Base-by-base conservation (phyloP, 2,113 vertebrate genomes). In the Spea bombifrons region DNA sequence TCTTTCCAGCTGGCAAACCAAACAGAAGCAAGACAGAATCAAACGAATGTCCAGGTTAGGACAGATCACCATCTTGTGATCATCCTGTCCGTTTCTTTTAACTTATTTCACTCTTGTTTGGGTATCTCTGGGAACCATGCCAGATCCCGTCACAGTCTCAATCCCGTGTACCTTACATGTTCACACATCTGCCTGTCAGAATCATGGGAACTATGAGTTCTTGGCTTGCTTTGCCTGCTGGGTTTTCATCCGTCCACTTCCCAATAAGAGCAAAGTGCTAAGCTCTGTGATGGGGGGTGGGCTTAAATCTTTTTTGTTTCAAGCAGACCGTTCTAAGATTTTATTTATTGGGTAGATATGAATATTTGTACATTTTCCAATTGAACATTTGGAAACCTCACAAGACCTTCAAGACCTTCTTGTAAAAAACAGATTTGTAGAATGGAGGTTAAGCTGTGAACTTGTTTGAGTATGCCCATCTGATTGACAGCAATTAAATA, bases 141-240 rank as follows among this genome's bases (percentile, higher is more conserved):
- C 76, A 73, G 76, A 73, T 79, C 69, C 49, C 76, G 73, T 49
- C 70, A 55, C 61, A 43, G 57, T 73, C n/a, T 73, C 52, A 73
- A 52, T 79, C 49, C 76, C 65, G 69, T 55, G 63, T 79, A 79
- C 70, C 76, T 79, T 53, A 66, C 76, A 79, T 44, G 9, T 47
- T 79, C 69, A 79, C 76, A 79, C 70, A 49, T 72, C 76, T 73
- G 69, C 49, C 49, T 79, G 69, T 79, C 76, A 72, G 59, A 73
- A 72, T 69, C 69, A 79, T 79, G 76, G 76, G 69, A 79, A 79
- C 76, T 78, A 65, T 53, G 76, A 78, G 76, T 78, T 78, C 76
- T 79, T 79, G 76, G 76, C 76, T 73, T 59, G 49, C 16, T 30
- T 71, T 66, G 47, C 59, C 48, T 46, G 59, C 5, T 55, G 61